Conservation (phyloP, 2,888 invertebrate genomes). For the Xylota segnis region DNA sequence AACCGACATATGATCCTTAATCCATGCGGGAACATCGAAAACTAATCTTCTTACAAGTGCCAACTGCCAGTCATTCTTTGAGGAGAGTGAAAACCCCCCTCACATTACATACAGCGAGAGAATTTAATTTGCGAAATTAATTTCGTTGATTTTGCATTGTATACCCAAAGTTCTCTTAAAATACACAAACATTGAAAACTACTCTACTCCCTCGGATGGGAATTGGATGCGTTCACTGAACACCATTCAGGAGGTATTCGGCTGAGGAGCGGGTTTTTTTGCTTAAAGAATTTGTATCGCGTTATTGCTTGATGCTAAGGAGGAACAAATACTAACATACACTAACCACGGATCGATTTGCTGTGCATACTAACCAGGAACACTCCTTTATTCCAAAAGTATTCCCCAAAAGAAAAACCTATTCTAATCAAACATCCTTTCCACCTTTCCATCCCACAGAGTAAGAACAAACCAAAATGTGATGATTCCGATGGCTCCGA, state of each 20-base stretch:
- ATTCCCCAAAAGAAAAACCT: conserved; percentile 12
- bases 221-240: not conserved
- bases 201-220: not conserved
- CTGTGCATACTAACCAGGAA: conserved; percentile 27
- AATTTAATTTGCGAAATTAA: conserved; percentile 26
- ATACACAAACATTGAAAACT: not conserved
- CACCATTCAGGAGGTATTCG: not conserved
- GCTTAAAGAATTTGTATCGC: not conserved
- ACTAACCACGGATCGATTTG: not conserved
- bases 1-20: conserved; percentile 57
- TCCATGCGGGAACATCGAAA: conserved; percentile 39
- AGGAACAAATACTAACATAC: not conserved
- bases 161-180: not conserved
- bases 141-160: conserved; percentile 26
- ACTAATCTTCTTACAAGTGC: conserved; percentile 25
- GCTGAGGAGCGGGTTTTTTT: too few relatives aligned
- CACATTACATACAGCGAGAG: not conserved
- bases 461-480: conserved; percentile 53
- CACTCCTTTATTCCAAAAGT: not conserved
- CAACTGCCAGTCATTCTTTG: conserved; percentile 25
- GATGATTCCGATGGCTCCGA: conserved; percentile 81
- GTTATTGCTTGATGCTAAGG: not conserved
- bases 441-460: conserved; percentile 40
- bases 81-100: not conserved
- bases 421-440: conserved; percentile 45